phyloP scores from a whole-genome alignment of 2,113 vertebrate genomes.

The Ciconia stormi region DNA sequence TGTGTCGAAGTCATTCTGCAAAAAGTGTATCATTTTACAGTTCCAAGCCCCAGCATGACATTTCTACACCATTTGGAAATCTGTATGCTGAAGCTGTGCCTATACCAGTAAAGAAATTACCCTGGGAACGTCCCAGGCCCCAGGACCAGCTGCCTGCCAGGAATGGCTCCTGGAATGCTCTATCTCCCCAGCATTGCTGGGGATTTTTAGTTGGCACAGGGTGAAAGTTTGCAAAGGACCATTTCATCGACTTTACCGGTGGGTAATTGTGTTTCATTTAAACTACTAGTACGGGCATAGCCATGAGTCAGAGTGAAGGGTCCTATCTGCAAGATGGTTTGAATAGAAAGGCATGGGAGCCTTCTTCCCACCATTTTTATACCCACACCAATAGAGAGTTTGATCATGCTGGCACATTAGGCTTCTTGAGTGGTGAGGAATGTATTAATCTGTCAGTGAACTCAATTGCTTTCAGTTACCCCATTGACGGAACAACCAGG shows the following conservation, averaged over 20 bases:
- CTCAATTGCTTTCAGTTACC: background rate
- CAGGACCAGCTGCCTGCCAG: background rate
- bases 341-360: background rate
- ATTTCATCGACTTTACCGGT: fast-evolving
- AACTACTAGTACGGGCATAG: background rate
- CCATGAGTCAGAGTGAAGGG: fast-evolving
- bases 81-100: background rate
- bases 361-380: background rate
- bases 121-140: background rate
- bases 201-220: background rate
- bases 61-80: background rate
- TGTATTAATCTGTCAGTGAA: background rate
- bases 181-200: background rate
- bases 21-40: background rate
- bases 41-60: background rate
- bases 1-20: background rate
- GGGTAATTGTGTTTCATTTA: background rate
- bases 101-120: background rate
- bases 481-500: background rate
- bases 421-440: background rate
- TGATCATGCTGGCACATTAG: no score
- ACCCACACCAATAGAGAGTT: background rate
- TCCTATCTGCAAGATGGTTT: background rate
- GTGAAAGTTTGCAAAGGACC: background rate
- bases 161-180: background rate